Base-by-base conservation (phyloP, 1,140 invertebrate species). In the Drosophila pandora region DNA sequence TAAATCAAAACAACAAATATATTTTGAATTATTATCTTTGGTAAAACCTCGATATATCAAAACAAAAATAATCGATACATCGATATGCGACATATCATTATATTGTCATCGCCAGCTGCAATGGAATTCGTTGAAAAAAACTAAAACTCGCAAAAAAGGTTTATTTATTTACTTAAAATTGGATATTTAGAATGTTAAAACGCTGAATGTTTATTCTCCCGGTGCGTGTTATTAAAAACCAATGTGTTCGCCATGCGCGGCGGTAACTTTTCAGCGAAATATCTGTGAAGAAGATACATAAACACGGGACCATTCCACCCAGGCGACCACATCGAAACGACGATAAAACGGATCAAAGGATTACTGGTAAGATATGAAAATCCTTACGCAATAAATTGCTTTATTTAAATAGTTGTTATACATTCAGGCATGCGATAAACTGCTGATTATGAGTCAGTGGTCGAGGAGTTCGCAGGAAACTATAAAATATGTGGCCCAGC, bases 261-360 rank as follows among this genome's bases (percentile, higher is more conserved):
- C 41, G 17, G 28, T 22, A 37, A 25, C 13, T 12, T 43, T 50
- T 12, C 37, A 47, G 21, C 21, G 25, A 74, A 34, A 64, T 50
- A 47, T 68, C 64, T 39, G 63, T 56, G 22, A 68, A 47, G 30
- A 74, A 64, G 74, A 50, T 39, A 39, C 59, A 74, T 74, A 74
- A 74, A 74, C 71, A 74, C 34, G 34, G 34, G 34, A 37, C 34
- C 34, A n/a, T 37, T 37, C 0, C 10, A 10, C 34, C 34, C 34
- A 37, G 10, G 3, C 34, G 34, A 37, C 12, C 10, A n/a, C 3
- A 37, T 37, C 34, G 10, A 37, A 37, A 37, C 34, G 34, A 37
- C 34, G 34, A 37, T 34, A 10, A 10, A 34, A 34, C 32, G 32
- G 32, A 34, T 37, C 10, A 37, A 37, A 37, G 34, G 34, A 37